Percentiles rank a stretch among this genome's conserved stretches.
Evolutionary conservation across 35 echinoderm and acorn worm species (phyloP).

Genomic region (Apostichopus parvimensis): DNA sequence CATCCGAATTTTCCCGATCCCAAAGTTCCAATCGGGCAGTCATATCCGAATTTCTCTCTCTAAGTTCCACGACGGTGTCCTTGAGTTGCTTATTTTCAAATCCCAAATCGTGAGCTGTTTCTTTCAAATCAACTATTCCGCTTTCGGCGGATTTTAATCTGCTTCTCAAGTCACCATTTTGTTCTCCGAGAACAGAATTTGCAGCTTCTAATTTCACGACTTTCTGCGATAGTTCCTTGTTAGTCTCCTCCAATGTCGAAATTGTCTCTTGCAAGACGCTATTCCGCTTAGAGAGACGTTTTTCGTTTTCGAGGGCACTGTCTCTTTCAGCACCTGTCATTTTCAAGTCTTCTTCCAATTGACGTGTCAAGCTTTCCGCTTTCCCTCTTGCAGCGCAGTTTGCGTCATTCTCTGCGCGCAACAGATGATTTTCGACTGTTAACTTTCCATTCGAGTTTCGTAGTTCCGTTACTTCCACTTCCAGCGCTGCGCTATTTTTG

Average conservation of each 20-base stretch:
- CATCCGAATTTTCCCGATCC: slow-evolving; percentile 59
- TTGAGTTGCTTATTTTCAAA: slow-evolving; percentile 60
- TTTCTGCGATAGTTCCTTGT: slow-evolving; percentile 48
- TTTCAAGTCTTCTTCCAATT: slow-evolving; percentile 52
- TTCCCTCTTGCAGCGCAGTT: slow-evolving; percentile 61
- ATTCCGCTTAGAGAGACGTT: slow-evolving; percentile 28
- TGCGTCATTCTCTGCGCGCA: slow-evolving; percentile 68
- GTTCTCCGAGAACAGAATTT: slow-evolving; percentile 23
- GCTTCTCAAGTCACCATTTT: slow-evolving; percentile 37
- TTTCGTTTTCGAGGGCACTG: slow-evolving; percentile 28
- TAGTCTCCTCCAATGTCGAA: slow-evolving; percentile 45
- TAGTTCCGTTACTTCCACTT: slow-evolving; percentile 63
- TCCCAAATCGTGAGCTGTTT: slow-evolving; percentile 26
- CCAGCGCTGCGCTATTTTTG: slow-evolving; percentile 55
- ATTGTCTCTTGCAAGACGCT: slow-evolving; percentile 41
- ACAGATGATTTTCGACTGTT: slow-evolving; percentile 62
- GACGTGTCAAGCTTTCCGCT: slow-evolving; percentile 47
- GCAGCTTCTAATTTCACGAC: slow-evolving; percentile 41
- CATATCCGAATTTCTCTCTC: slow-evolving; percentile 57
- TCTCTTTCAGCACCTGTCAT: slow-evolving; percentile 7
- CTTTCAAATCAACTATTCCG: slow-evolving; percentile 28
- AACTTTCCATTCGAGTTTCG: slow-evolving; percentile 43
- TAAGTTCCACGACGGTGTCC: slow-evolving; percentile 61
- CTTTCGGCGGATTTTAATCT: slow-evolving; percentile 21
- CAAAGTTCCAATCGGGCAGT: slow-evolving; percentile 51